Percentiles rank a stretch among this genome's conserved stretches.
Conservation (phyloP, 2,797 vertebrate species). For the Hapalemur alaotrensis region DNA sequence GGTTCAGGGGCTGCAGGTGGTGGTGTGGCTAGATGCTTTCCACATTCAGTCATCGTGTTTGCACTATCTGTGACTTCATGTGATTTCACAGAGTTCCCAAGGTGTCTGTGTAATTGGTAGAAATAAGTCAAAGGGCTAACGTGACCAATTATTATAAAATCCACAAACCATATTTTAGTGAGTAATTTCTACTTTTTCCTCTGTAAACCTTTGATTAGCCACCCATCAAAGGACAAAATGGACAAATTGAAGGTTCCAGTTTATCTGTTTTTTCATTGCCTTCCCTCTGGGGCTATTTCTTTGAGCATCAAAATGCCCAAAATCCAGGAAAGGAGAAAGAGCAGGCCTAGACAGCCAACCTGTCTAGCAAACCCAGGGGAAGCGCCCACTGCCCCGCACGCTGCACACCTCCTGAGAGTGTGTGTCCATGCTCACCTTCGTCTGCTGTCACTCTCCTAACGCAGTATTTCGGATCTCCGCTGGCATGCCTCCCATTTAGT, state of each 20-base stretch:
- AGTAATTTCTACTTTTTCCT: conserved; percentile 36
- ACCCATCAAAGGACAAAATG: conserved; percentile 25
- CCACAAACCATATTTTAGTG: conserved; percentile 35
- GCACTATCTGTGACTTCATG: neutral
- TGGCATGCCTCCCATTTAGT: neutral
- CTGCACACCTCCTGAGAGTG: neutral
- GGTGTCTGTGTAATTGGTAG: conserved; percentile 38
- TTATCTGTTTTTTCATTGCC: neutral
- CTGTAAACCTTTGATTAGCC: conserved; percentile 40
- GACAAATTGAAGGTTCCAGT: conserved; percentile 40
- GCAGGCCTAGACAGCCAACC: neutral
- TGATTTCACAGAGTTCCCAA: conserved; percentile 18
- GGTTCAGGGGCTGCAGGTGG: neutral
- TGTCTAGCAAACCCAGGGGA: neutral
- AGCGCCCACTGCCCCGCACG: neutral
- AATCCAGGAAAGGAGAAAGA: neutral
- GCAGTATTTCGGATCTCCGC: neutral
- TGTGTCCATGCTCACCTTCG: neutral
- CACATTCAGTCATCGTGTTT: neutral
- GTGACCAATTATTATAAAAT: conserved; percentile 11
- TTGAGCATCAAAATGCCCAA: conserved; percentile 20
- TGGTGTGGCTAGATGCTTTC: neutral
- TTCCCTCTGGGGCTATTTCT: neutral
- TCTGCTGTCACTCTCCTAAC: neutral
- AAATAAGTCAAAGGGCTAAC: conserved; percentile 36